A percentile compares a stretch with the other conserved stretches of the same genome.
Conservation (phyloP, 2,888 invertebrate species). For the Eupithecia centaureata region DNA sequence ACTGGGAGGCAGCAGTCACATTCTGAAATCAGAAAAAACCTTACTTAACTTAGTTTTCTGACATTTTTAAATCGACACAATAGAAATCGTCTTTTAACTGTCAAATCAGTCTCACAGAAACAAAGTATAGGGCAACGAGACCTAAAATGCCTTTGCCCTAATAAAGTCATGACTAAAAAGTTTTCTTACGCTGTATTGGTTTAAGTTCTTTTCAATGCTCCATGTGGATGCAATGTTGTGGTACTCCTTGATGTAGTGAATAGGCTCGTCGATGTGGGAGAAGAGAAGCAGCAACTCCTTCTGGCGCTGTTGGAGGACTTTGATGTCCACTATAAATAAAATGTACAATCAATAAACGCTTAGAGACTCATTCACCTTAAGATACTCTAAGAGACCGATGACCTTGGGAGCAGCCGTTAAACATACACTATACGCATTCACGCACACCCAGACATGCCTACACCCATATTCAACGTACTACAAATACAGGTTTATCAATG, state of each 20-base stretch:
- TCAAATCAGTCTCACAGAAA: not conserved
- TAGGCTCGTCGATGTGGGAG: constrained; percentile 84
- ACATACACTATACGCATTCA: no score
- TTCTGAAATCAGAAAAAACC: constrained; percentile 28
- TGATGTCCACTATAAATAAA: constrained; percentile 74
- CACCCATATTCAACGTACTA: no score
- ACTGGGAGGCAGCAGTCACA: constrained; percentile 80
- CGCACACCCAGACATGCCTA: no score
- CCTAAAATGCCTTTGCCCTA: not conserved
- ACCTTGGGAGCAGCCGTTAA: no score
- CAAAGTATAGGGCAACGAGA: not conserved
- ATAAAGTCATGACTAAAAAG: constrained; percentile 8
- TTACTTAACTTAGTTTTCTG: not conserved
- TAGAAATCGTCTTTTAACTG: not conserved
- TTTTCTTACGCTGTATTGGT: constrained; percentile 74
- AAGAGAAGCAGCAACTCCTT: constrained; percentile 71
- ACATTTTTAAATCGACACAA: not conserved
- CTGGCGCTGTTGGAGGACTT: constrained; percentile 66
- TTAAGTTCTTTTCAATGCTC: constrained; percentile 77
- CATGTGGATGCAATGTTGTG: constrained; percentile 77
- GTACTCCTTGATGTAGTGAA: constrained; percentile 75
- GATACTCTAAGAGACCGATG: no score
- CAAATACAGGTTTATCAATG: no score
- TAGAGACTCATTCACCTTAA: not conserved
- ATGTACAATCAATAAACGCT: not conserved